These are phyloP conservation scores for Lophotriccus pileatus DNA, from an alignment of 2,797 vertebrate species.

Conservation along the genomic window DNA sequence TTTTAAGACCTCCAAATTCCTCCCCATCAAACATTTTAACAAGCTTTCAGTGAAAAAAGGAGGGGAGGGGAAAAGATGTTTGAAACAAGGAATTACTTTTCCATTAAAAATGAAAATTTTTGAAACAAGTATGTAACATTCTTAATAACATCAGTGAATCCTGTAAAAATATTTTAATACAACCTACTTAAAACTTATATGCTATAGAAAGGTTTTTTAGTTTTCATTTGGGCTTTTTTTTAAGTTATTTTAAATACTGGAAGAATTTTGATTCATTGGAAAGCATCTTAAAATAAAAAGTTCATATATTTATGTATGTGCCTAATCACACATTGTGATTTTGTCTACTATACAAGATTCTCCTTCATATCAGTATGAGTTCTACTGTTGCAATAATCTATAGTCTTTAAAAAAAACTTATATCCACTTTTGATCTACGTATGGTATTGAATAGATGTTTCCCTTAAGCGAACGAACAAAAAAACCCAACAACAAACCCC, in stretches of 20 bases:
- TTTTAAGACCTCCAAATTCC: not conserved
- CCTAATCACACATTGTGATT: not conserved
- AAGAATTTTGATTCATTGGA: not conserved
- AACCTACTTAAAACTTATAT: not conserved
- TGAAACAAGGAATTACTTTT: not conserved
- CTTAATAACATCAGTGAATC: not conserved
- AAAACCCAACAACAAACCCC: rapidly evolving
- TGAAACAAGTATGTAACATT: not conserved
- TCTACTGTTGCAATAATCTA: not conserved
- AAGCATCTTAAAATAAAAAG: not conserved
- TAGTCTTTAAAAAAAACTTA: not conserved
- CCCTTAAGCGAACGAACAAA: not conserved
- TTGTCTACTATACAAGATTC: not conserved
- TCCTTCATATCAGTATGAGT: not conserved
- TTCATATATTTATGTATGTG: not conserved
- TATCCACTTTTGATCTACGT: not conserved
- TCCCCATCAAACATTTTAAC: not conserved
- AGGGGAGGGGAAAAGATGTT: not conserved
- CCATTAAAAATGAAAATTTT: not conserved
- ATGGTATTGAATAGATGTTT: not conserved
- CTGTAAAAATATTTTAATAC: not conserved
- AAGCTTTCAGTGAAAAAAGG: not conserved
- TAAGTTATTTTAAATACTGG: not conserved
- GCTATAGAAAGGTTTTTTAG: not conserved
- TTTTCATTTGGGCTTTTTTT: not conserved